Percentiles rank a stretch among this genome's conserved stretches.
These are phyloP conservation scores for Thymelicus lineola DNA, from an alignment of 2,888 invertebrate species.

Conservation along the genomic window DNA sequence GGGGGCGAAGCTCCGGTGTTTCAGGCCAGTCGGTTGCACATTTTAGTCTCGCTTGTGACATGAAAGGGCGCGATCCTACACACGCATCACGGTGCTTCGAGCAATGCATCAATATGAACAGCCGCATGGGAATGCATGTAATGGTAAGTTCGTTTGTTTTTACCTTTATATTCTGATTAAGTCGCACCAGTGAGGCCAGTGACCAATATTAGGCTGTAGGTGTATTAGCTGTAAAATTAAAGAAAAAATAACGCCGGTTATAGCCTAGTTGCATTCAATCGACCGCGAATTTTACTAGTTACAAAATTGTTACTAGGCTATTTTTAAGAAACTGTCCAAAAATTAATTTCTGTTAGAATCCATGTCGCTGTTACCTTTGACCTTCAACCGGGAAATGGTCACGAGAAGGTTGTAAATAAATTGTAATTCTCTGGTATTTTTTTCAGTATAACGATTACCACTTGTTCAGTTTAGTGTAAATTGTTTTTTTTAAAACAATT, in stretches of 20 bases:
- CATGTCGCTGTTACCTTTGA: background rate
- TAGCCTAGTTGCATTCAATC: background rate
- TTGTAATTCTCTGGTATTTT: background rate
- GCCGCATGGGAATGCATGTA: constrained; percentile 85
- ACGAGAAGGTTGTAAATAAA: constrained; percentile 3
- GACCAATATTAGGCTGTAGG: too few relatives aligned
- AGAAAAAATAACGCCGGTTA: background rate
- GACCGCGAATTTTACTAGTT: background rate
- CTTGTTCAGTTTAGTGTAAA: background rate
- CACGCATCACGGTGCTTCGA: constrained; percentile 86
- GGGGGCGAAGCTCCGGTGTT: constrained; percentile 64
- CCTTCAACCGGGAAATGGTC: constrained; percentile 12
- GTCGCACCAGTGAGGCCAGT: too few relatives aligned
- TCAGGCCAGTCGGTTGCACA: constrained; percentile 67
- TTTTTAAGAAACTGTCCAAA: background rate
- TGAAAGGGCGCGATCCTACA: constrained; percentile 84
- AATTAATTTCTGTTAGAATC: background rate
- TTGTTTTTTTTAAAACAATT: background rate
- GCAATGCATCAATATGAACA: constrained; percentile 90
- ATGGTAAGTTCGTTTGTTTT: constrained; percentile 68
- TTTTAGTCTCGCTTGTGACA: constrained; percentile 85
- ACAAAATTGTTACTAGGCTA: background rate
- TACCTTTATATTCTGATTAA: background rate
- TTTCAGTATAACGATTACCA: background rate
- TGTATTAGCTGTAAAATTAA: background rate